phyloP scores from a whole-genome alignment of 2,888 invertebrate species.

The Mimumesa dahlbomi region DNA sequence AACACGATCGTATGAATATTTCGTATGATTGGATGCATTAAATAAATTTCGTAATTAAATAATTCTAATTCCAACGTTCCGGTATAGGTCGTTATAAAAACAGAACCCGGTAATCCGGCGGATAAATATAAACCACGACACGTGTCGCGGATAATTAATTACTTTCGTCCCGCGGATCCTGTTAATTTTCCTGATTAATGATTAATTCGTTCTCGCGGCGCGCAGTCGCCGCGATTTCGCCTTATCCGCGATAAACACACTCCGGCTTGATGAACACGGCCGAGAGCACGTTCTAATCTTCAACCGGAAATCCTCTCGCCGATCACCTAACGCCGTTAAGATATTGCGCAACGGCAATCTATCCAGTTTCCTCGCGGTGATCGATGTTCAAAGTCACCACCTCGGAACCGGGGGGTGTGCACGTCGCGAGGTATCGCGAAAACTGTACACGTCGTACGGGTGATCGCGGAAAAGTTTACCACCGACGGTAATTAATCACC shows the following conservation, averaged over 20 bases:
- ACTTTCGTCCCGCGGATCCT: not conserved
- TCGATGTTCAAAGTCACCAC: conserved; percentile 31
- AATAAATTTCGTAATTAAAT: no score
- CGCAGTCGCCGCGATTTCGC: no score
- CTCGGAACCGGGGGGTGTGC: not conserved
- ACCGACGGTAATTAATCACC: conserved; percentile 39
- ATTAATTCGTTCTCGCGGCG: no score
- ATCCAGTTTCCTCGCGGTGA: conserved; percentile 35
- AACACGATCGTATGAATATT: no score
- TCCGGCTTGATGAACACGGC: no score
- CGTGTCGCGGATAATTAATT: conserved; percentile 38
- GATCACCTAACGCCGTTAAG: conserved; percentile 29
- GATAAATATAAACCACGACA: conserved; percentile 36
- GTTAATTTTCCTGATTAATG: conserved; percentile 45
- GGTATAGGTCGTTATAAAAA: no score
- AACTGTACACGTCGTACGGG: conserved; percentile 6
- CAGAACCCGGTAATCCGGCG: no score
- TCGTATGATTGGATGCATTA: no score
- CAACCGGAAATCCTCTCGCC: conserved; percentile 14
- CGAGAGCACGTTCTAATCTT: no score
- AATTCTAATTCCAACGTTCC: no score
- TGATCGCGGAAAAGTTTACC: conserved; percentile 36
- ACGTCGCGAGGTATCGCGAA: conserved; percentile 6
- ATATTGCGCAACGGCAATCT: conserved; percentile 35
- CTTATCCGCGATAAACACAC: no score